A percentile compares a stretch with the other conserved stretches of the same genome.
Evolutionary conservation across 2,797 vertebrate species (phyloP).

Genomic region (Poecilia velifera): DNA sequence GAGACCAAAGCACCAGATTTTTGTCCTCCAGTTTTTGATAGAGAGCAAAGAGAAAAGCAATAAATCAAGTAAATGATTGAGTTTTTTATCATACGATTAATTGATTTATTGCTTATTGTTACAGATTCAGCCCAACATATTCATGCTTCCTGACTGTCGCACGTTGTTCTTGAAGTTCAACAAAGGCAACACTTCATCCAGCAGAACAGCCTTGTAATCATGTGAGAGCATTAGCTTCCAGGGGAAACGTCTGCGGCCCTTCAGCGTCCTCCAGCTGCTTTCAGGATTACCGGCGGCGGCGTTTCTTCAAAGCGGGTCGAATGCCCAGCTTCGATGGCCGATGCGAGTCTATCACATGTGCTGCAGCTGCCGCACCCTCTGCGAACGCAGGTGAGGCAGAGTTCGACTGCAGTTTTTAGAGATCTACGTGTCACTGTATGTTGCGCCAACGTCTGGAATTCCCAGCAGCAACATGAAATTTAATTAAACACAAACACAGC

Average conservation of each 20-base stretch:
- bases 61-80: no score
- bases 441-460: slow-evolving; percentile 26
- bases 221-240: slow-evolving; percentile 65
- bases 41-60: no score
- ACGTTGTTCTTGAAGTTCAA: neutral
- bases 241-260: slow-evolving; percentile 40
- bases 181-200: slow-evolving; percentile 29
- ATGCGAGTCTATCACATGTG: slow-evolving; percentile 67
- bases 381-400: slow-evolving; percentile 56
- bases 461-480: slow-evolving; percentile 20
- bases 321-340: slow-evolving; percentile 44
- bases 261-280: slow-evolving; percentile 35
- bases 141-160: neutral
- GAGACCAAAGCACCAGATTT: no score
- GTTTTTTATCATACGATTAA: no score
- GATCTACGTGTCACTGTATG: slow-evolving; percentile 11
- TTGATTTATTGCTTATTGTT: no score
- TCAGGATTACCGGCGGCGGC: slow-evolving; percentile 59
- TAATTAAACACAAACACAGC: slow-evolving; percentile 17
- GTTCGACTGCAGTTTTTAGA: slow-evolving; percentile 38
- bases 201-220: slow-evolving; percentile 58
- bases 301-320: slow-evolving; percentile 45
- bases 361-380: slow-evolving; percentile 63
- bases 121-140: neutral
- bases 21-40: no score